These are phyloP conservation scores for Pitta sordida DNA, from an alignment of 2,113 vertebrate genomes.

Conservation along the genomic window DNA sequence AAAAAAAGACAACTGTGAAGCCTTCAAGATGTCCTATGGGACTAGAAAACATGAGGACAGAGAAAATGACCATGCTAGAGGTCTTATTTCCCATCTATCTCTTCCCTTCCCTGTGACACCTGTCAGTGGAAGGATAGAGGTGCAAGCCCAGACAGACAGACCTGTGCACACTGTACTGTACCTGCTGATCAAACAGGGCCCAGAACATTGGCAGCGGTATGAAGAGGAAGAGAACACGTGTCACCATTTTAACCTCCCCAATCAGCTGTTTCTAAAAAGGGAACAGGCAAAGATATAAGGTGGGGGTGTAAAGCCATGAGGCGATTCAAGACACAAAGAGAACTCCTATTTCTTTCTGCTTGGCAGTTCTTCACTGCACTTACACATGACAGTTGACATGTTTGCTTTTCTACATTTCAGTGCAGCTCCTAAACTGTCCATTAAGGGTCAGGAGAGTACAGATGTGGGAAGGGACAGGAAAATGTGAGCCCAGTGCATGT, in stretches of 20 bases:
- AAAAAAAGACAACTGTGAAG: background rate
- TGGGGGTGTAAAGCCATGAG: background rate
- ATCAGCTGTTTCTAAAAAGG: slow-evolving; percentile 84
- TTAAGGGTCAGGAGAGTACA: slow-evolving; percentile 43
- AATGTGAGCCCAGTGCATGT: fast-evolving
- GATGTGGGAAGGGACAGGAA: background rate
- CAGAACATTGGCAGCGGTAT: slow-evolving; percentile 97
- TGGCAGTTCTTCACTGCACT: background rate
- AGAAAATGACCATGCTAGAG: background rate
- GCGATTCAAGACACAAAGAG: background rate
- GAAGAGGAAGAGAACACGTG: slow-evolving; percentile 88
- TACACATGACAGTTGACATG: background rate
- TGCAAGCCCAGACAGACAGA: background rate
- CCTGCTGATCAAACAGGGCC: slow-evolving; percentile 98
- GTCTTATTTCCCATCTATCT: background rate
- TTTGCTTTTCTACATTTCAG: background rate
- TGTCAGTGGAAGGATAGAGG: background rate
- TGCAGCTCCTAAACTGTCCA: slow-evolving; percentile 3
- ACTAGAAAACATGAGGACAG: background rate
- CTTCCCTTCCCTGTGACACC: background rate
- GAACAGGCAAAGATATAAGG: background rate
- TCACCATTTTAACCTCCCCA: slow-evolving; percentile 90
- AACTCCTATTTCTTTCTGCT: background rate
- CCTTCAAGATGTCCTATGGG: background rate
- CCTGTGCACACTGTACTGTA: slow-evolving; percentile 29